These are phyloP conservation scores for Aurelia aurita complex sp. Pacific DNA, from an alignment of 30 jellyfish, hydroid and myxozoan species.

Conservation along the genomic window DNA sequence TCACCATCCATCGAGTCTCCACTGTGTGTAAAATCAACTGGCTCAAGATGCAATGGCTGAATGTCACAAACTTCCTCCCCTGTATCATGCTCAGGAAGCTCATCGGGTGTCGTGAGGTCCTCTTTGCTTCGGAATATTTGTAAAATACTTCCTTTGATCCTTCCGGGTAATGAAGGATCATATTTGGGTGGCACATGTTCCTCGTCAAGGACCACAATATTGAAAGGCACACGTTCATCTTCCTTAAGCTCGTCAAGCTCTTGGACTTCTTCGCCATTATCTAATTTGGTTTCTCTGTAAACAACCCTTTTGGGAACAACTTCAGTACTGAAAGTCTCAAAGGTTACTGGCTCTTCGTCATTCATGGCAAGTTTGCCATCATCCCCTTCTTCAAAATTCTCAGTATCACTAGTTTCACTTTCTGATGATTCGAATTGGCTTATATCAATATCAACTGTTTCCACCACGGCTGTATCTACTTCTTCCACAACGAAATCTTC, in stretches of 20 bases:
- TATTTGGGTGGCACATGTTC: conserved; percentile 6
- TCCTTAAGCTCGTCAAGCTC: background rate
- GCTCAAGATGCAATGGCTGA: background rate
- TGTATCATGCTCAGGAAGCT: background rate
- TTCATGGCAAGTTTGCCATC: background rate
- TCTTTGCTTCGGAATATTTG: background rate
- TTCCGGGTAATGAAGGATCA: background rate
- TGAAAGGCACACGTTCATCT: background rate
- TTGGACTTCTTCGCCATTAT: background rate
- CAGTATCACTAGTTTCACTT: background rate
- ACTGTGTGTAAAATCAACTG: background rate
- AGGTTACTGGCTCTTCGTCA: background rate
- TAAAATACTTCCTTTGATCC: background rate
- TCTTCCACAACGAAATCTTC: conserved; percentile 28
- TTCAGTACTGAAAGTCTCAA: conserved; percentile 17
- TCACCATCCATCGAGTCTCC: background rate
- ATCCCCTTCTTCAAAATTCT: background rate
- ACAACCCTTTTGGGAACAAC: conserved; percentile 16
- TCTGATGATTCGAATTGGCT: background rate
- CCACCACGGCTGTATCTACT: background rate
- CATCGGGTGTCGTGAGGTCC: background rate
- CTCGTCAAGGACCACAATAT: background rate
- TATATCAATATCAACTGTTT: background rate
- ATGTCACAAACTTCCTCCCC: conserved; percentile 15
- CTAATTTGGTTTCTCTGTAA: conserved; percentile 10